Base-by-base conservation (phyloP, 92 coral and sea anemone species). In the Epizoanthus stellaris region DNA sequence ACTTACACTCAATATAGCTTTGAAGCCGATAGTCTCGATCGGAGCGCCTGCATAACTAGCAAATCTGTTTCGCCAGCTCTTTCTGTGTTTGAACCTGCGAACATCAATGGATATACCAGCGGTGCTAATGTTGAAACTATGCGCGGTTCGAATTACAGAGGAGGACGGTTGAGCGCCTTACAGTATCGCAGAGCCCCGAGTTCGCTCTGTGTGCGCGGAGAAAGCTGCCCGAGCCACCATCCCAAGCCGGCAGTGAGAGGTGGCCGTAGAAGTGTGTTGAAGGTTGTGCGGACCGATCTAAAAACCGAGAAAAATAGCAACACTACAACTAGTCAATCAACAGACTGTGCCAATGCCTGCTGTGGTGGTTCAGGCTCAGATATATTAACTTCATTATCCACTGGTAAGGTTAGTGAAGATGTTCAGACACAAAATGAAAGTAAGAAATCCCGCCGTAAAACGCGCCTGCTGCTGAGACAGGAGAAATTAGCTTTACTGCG, bases 121-220 rank as follows among this genome's bases (percentile, higher is more conserved):
- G 13, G 63, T 64, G 3, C 39, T 7, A 42, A 53, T 65, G 38
- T 21, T 6, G 61, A 59, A 6, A 54, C 12, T 4, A 36, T 42
- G 17, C 72, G 81, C 80, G 72, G 66, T 15, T 85, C 80, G 10
- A 70, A 60, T 53, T 57, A 86, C 14, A 12, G 75, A 56, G 91
- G 88, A 15, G 91, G 91, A 0, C 83, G 91, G 40, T 63, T 69
- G 47, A 88, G 91, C 77, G 88, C 82, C 10, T 80, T 88, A 25
- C 56, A 68, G 82, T 15, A 66, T 15, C 73, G 70, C 36, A 19
- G 88, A 47, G 92, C 83, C 14, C 89, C 92, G 2, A 70, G 85
- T 21, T n/a, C 62, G 52, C 16, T 85, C 10, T 85, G 80, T 38
- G 73, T 69, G 7, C 49, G 61, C 3, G 85, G 69, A 5, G 76